A percentile compares a stretch with the other conserved stretches of the same genome.
Evolutionary conservation across 2,797 vertebrate species (phyloP).

Genomic region (Lepilemur ruficaudatus): DNA sequence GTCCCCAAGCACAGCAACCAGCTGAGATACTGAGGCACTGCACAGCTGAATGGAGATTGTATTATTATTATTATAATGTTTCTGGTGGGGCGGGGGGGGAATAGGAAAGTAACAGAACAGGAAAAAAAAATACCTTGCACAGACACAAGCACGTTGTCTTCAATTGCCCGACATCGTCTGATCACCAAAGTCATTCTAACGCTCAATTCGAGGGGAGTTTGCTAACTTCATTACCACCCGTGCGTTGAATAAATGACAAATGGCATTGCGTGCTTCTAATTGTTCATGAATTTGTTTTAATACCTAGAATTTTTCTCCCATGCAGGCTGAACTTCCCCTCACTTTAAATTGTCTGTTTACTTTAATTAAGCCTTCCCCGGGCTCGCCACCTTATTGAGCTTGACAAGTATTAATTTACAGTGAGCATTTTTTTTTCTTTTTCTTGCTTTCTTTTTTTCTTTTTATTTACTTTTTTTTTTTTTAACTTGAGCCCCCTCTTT

Average conservation of each 20-base stretch:
- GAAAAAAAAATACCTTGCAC: background rate
- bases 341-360: constrained; percentile 46
- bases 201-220: background rate
- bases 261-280: background rate
- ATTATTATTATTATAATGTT: background rate
- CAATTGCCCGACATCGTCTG: background rate
- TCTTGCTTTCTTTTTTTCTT: background rate
- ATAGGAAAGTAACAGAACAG: background rate
- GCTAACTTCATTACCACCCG: background rate
- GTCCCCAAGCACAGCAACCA: constrained; percentile 59
- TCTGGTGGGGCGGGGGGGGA: background rate
- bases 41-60: background rate
- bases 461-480: background rate
- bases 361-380: constrained; percentile 56
- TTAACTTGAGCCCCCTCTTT: background rate
- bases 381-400: constrained; percentile 24
- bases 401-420: constrained; percentile 41
- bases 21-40: constrained; percentile 65
- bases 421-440: background rate
- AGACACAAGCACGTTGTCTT: background rate
- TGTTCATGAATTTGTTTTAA: constrained; percentile 52
- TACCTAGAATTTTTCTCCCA: constrained; percentile 42
- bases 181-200: background rate
- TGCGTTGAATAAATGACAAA: background rate
- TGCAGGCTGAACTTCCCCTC: background rate